Base-by-base conservation (phyloP, 2,888 invertebrate species). In the Theretra japonica region DNA sequence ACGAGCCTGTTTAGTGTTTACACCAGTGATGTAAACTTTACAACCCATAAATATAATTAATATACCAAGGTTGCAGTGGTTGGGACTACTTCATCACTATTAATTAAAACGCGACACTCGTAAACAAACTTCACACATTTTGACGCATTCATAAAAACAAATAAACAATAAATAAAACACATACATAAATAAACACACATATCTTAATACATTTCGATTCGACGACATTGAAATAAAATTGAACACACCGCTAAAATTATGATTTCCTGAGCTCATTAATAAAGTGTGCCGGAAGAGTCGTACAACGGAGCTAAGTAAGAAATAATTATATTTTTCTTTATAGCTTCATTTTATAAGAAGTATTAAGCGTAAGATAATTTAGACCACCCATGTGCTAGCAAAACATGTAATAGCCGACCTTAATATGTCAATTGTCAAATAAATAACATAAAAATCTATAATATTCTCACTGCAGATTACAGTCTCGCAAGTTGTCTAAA, bases 171-270 rank as follows among this genome's bases (percentile, higher is more conserved):
- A 28, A 6, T 28, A 28, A 30, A 59, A 28, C 28, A 28, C 28
- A 62, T 21, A 15, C 0, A 48, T 23, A 6, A 48, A 48, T 17
- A 65, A 21, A 48, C 41, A 15, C 5, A 6, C 15, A 48, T 48
- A 48, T 48, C 15, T 65, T 23, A 23, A 48, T 17, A 23, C 23
- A 17, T 23, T 65, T 41, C 21, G 6, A 65, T 41, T 65, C 33
- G 33, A 11, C 33, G 62, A 65, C 65, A 65, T 65, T 65, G 65
- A 65, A 65, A 21, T 33, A 41, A 33, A 62, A 62, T 65, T 65
- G 41, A 23, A 21, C 17, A 48, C 41, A 25, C 17, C 23, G 48
- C 41, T 23, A 17, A 65, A 65, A 65, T 65, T 48, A 65, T 65
- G 48, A 23, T 23, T 65, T 65, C 65, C 65, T 65, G 48, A 25